Evolutionary conservation across 2,113 vertebrate genomes (phyloP), one percentile per base, ranked within the genome.

Genomic region (Muntiacus reevesi): DNA sequence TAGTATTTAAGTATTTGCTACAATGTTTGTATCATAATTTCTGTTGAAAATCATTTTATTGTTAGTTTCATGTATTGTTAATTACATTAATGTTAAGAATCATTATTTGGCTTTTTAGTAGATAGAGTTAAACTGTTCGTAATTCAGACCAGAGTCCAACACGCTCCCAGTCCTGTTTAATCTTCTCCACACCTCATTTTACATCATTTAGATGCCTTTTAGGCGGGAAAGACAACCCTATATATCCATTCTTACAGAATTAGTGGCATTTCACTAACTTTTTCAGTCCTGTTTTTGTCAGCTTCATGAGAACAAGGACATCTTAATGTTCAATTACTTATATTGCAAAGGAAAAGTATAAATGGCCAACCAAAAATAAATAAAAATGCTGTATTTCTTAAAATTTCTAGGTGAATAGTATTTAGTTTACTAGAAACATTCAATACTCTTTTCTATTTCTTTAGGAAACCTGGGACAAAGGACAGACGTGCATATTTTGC

Each of bases 21-120:
- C 1, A 87, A 15, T 6, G 36, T 87, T 87, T 96, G 28, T 30
- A 50, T 93, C 33, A 23, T n/a, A 57, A 55, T 45, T 96, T 93
- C 33, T 89, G 14, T 33, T 95, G 27, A 85, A 86, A 88, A 91
- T 40, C 62, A 40, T 5, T 40, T 5, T 33, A 85, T 86, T 94
- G 87, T 92, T 91, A 57, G 59, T 91, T 97, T 85, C 15, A 47
- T 40, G 7, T 91, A 74, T 64, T 83, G 83, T 94, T 94, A 87
- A 81, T 87, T 92, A 6, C 2, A 45, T 89, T 82, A 45, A 74
- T 67, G 89, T 2, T 33, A 27, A 89, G 17, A 27, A 13, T n/a
- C 10, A 71, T 76, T 43, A 64, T 47, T 67, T 94, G 33, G 2
- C 14, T 81, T 87, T n/a, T 74, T 59, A 52, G 21, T 52, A 50